These are phyloP conservation scores for Martes martes DNA, from an alignment of 2,113 vertebrate species.

Conservation along the genomic window DNA sequence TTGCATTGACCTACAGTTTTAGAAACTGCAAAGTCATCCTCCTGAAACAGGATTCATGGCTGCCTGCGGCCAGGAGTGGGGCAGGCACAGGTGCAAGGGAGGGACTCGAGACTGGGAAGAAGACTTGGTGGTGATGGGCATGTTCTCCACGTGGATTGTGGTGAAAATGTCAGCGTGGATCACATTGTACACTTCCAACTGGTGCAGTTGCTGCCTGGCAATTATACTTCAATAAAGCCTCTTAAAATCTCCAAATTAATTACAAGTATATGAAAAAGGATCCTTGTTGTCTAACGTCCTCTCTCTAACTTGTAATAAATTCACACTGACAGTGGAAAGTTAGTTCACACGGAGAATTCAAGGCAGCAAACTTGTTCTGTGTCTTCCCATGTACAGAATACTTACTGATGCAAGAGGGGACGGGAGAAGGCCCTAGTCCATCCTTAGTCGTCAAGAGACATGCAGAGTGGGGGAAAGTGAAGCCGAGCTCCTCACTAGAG, in stretches of 20 bases:
- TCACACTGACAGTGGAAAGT: neutral
- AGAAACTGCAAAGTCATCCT: neutral
- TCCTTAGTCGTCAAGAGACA: neutral
- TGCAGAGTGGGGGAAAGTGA: rapidly evolving
- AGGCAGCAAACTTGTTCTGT: too few species aligned
- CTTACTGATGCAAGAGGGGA: neutral
- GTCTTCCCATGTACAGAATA: rapidly evolving
- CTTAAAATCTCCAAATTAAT: neutral
- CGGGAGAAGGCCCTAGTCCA: neutral
- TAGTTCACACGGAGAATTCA: neutral
- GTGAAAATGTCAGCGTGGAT: too few species aligned
- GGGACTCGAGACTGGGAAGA: neutral
- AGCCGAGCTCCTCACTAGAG: neutral
- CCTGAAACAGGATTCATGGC: rapidly evolving
- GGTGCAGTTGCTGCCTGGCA: neutral
- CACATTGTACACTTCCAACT: neutral
- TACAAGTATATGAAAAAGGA: neutral
- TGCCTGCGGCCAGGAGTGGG: neutral
- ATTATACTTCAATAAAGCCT: neutral
- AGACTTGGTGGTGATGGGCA: too few species aligned
- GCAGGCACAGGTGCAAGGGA: neutral
- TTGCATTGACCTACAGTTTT: neutral
- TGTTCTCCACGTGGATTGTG: rapidly evolving
- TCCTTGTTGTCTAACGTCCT: neutral
- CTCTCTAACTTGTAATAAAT: neutral